Evolutionary conservation across 2,113 vertebrate genomes (phyloP), one percentile per base, ranked within the genome.

Genomic region (Neofelis nebulosa): DNA sequence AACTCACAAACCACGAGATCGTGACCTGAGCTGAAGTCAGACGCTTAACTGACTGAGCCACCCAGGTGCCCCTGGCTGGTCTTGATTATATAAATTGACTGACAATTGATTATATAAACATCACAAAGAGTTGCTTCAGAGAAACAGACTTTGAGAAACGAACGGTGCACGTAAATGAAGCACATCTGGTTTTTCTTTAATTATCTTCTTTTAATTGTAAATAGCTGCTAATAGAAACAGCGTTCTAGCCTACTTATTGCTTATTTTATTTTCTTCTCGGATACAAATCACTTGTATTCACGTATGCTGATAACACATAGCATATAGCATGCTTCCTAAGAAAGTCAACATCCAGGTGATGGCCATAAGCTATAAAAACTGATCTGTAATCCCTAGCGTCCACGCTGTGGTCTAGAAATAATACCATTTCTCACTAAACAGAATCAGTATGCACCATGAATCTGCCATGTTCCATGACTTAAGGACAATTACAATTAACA

Each of bases 371-470:
- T 48, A 76, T 3, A 48, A 63, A 33, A 63, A 25, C 38, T 50
- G 33, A n/a, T 5, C 4, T 4, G 38, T 48, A 21, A 82, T 33
- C 15, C 25, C 41, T 9, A 55, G n/a, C 7, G 9, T 7, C 15
- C 48, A 61, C 13, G 18, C 2, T 52, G 5, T 8, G 29, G 19
- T 15, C 85, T 38, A 86, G 65, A 66, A 41, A 76, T 25, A n/a
- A 76, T 19, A n/a, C 19, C 27, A n/a, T 19, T 86, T n/a, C 23
- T 21, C 13, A n/a, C 19, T 16, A 61, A 41, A 71, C 76, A 29
- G 36, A 21, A 33, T 33, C 45, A 50, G 7, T 16, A 7, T 8
- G 41, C 3, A 45, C 5, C 63, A 5, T 0, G 9, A 14, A 13
- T 7, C 33, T 79, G 65, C 45, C 29, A 19, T 1, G 9, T 13